These are phyloP conservation scores for Xiphydria camelus DNA, from an alignment of 2,888 invertebrate species.

Conservation along the genomic window DNA sequence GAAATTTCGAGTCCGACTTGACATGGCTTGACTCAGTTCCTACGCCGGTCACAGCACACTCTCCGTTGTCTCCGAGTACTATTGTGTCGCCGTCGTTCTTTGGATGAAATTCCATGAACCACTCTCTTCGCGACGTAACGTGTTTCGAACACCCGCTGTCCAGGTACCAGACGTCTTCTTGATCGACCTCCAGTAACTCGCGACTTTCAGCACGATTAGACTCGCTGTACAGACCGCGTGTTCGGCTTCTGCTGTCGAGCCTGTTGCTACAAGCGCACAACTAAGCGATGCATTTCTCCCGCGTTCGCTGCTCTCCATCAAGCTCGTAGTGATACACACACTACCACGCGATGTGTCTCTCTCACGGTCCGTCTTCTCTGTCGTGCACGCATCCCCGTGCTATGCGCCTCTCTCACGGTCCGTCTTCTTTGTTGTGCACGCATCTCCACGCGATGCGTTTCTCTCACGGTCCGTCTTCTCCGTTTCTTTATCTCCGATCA, in stretches of 20 bases:
- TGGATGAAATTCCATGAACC: too few species aligned
- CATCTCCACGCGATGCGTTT: constrained; percentile 7
- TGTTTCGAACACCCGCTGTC: constrained; percentile 19
- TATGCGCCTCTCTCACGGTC: too few species aligned
- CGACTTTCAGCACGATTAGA: too few species aligned
- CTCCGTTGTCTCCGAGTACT: neutral
- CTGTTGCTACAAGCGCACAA: too few species aligned
- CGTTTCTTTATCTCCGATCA: constrained; percentile 5
- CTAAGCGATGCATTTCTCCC: too few species aligned
- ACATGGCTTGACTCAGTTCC: constrained; percentile 11
- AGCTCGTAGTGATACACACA: too few species aligned
- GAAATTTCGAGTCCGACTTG: constrained; percentile 11
- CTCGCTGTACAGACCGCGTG: too few species aligned
- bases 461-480: too few species aligned
- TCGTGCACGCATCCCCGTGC: too few species aligned
- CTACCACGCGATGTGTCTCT: neutral
- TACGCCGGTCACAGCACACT: constrained; percentile 4
- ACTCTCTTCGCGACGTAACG: constrained; percentile 9
- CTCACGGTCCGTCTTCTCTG: too few species aligned
- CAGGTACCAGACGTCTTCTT: constrained; percentile 11
- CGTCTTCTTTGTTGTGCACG: constrained; percentile 10
- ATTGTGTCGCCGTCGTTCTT: neutral
- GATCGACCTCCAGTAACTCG: constrained; percentile 6
- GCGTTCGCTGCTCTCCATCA: too few species aligned
- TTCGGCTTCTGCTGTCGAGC: too few species aligned